Evolutionary conservation across 2,113 vertebrate genomes (phyloP).

Genomic region (Mastomys natalensis): DNA sequence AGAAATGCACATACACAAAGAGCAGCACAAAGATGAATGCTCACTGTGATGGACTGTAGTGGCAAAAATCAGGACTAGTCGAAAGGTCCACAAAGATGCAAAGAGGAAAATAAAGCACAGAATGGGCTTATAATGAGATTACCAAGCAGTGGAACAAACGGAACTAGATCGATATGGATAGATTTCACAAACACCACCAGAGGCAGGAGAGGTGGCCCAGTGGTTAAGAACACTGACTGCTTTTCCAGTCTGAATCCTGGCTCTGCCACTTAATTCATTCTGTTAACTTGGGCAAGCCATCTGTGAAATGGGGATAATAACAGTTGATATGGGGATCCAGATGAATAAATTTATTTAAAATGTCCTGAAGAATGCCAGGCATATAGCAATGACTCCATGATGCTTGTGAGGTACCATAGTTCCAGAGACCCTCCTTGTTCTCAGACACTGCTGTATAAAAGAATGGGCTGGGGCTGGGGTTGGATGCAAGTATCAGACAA

Average conservation of each 20-base stretch:
- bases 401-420: background rate
- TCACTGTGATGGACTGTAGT: background rate
- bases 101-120: slow-evolving; percentile 43
- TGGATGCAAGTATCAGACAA: background rate
- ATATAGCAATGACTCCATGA: background rate
- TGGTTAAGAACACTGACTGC: background rate
- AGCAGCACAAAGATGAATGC: slow-evolving; percentile 1
- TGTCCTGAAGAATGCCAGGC: background rate
- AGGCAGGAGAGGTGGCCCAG: background rate
- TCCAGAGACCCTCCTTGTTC: slow-evolving; percentile 35
- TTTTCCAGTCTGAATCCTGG: slow-evolving; percentile 19
- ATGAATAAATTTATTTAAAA: slow-evolving; percentile 17
- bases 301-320: slow-evolving; percentile 43
- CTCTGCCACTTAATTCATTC: slow-evolving; percentile 36
- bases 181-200: slow-evolving; percentile 49
- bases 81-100: slow-evolving; percentile 29
- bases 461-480: background rate
- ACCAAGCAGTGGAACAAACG: background rate
- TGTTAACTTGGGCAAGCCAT: slow-evolving; percentile 48
- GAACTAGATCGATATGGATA: slow-evolving; percentile 45
- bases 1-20: slow-evolving; percentile 5
- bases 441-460: background rate
- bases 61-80: background rate
- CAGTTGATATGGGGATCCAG: slow-evolving; percentile 19
- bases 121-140: background rate